A percentile compares a stretch with the other conserved stretches of the same genome.
These are phyloP conservation scores for Patella ulyssiponensis DNA, from an alignment of 2,888 invertebrate genomes.

Conservation along the genomic window DNA sequence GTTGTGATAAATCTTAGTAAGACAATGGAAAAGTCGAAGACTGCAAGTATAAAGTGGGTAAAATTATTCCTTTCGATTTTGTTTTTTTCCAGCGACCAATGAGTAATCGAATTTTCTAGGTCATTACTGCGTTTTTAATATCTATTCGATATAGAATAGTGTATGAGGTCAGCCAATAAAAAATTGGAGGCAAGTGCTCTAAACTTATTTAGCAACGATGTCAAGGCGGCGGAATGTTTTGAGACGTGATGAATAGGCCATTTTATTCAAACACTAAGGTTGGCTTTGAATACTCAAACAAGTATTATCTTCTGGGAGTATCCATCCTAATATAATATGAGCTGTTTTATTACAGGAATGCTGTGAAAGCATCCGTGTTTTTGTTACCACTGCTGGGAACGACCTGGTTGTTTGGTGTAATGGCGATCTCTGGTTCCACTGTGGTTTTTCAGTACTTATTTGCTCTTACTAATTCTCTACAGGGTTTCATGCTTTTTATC, in stretches of 20 bases:
- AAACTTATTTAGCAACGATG: too few relatives aligned
- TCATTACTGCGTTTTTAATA: neutral
- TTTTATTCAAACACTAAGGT: too few relatives aligned
- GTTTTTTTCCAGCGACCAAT: neutral
- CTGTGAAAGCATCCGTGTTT: slow-evolving; percentile 46
- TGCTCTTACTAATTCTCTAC: slow-evolving; percentile 51
- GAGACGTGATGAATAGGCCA: too few relatives aligned
- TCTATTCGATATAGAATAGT: neutral
- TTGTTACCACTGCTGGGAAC: slow-evolving; percentile 52
- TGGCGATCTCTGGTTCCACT: slow-evolving; percentile 45
- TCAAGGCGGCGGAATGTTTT: too few relatives aligned
- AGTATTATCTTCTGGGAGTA: too few relatives aligned
- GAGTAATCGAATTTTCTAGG: neutral
- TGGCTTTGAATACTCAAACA: too few relatives aligned
- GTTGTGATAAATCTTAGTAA: slow-evolving; percentile 18
- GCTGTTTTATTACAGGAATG: slow-evolving; percentile 36
- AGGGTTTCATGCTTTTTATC: slow-evolving; percentile 55
- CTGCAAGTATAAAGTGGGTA: slow-evolving; percentile 19
- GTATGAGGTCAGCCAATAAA: too few relatives aligned
- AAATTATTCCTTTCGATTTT: neutral
- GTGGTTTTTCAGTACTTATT: slow-evolving; percentile 54
- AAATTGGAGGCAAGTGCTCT: too few relatives aligned
- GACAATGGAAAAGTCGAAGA: slow-evolving; percentile 19
- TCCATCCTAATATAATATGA: too few relatives aligned
- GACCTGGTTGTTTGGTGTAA: slow-evolving; percentile 56